Conservation (phyloP, 2,888 invertebrate genomes). For the Eupelmus urozonus region DNA sequence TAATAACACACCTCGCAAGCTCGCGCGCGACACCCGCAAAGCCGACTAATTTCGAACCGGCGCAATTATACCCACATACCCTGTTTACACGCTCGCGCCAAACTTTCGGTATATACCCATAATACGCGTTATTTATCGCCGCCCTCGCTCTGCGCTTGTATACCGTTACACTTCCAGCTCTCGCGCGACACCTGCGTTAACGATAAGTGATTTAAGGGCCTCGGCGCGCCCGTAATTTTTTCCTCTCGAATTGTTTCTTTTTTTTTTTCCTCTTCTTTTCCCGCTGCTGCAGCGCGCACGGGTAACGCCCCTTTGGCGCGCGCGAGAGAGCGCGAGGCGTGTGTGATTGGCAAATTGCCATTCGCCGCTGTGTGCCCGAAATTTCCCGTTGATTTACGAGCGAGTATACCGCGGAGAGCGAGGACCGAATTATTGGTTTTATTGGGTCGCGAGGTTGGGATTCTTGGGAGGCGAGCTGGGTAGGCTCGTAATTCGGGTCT, state of each 20-base stretch:
- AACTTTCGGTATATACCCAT: background rate
- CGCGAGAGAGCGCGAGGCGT: constrained; percentile 2
- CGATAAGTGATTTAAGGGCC: constrained; percentile 45
- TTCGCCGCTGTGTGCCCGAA: constrained; percentile 15
- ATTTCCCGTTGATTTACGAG: constrained; percentile 37
- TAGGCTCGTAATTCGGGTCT: too few species aligned
- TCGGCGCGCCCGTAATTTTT: background rate
- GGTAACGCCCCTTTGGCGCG: constrained; percentile 7
- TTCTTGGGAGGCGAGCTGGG: background rate
- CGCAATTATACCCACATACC: constrained; percentile 27
- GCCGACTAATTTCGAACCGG: constrained; percentile 17
- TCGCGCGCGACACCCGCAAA: background rate
- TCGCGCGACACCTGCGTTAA: constrained; percentile 20
- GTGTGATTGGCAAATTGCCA: constrained; percentile 44
- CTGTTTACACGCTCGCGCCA: background rate
- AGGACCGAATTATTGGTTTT: constrained; percentile 1
- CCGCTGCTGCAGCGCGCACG: background rate
- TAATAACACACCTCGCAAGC: constrained; percentile 27
- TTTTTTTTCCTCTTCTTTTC: background rate
- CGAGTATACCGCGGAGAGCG: background rate
- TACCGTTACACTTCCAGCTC: constrained; percentile 12
- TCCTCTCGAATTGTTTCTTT: background rate
- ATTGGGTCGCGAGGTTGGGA: constrained; percentile 1
- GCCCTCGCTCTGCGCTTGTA: background rate
- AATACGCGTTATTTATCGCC: constrained; percentile 20